These are phyloP conservation scores for Meriones psammophilus DNA, from an alignment of 2,797 vertebrate species.

Conservation along the genomic window DNA sequence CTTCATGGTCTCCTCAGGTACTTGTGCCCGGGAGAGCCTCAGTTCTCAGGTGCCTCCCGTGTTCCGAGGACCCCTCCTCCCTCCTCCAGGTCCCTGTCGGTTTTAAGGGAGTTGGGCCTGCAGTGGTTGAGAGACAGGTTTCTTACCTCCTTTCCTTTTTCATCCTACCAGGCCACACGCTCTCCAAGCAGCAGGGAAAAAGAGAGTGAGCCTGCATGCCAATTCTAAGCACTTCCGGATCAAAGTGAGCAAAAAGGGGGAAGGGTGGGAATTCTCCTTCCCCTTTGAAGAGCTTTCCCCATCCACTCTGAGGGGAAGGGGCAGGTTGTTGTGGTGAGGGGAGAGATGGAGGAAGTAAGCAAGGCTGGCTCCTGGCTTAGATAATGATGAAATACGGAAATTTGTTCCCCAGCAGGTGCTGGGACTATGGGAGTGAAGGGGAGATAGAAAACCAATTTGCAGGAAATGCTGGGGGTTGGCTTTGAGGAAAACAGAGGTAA, in stretches of 20 bases:
- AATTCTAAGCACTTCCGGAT: slow-evolving; percentile 82
- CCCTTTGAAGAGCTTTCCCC: slow-evolving; percentile 31
- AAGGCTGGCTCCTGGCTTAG: slow-evolving; percentile 43
- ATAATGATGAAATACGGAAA: neutral
- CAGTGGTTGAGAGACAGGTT: neutral
- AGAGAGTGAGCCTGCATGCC: slow-evolving; percentile 82
- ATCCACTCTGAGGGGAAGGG: neutral
- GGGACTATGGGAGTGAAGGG: slow-evolving; percentile 14
- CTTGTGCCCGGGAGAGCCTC: neutral
- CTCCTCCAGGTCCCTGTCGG: neutral
- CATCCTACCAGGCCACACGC: slow-evolving; percentile 66
- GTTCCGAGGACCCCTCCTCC: slow-evolving; percentile 6
- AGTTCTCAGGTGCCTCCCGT: neutral
- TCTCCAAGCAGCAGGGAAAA: slow-evolving; percentile 79
- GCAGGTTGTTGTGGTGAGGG: neutral
- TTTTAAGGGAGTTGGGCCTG: neutral
- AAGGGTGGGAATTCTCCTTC: slow-evolving; percentile 7
- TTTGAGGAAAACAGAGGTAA: slow-evolving; percentile 32
- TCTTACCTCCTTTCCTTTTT: slow-evolving; percentile 61
- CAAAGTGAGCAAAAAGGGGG: slow-evolving; percentile 80
- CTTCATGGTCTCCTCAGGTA: slow-evolving; percentile 82
- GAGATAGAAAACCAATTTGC: slow-evolving; percentile 1
- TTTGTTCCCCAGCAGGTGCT: slow-evolving; percentile 43
- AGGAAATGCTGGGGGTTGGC: slow-evolving; percentile 15
- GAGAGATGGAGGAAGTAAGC: slow-evolving; percentile 19